Evolutionary conservation across 2,797 vertebrate genomes (phyloP).

Genomic region (Coluber constrictor): DNA sequence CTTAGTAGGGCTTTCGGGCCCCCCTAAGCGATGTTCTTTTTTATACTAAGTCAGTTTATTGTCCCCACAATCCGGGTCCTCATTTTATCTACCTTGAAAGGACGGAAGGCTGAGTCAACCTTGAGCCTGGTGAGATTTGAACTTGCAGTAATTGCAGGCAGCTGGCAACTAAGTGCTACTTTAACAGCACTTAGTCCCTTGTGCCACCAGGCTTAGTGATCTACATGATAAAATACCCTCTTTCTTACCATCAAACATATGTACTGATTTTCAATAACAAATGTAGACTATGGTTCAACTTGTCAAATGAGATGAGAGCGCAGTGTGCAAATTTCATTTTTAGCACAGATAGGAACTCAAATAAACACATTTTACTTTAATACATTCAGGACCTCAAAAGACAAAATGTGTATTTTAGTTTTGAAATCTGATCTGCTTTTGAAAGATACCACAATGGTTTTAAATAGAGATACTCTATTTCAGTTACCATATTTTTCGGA

Average conservation of each 20-base stretch:
- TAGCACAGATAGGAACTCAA: not conserved
- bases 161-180: no score
- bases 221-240: conserved; percentile 1
- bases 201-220: not conserved
- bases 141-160: no score
- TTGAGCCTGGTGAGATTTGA: no score
- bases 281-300: not conserved
- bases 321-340: not conserved
- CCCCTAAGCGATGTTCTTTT: no score
- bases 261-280: conserved; percentile 6
- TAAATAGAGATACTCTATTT: not conserved
- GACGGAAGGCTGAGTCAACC: no score
- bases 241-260: conserved; percentile 10
- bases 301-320: conserved; percentile 5
- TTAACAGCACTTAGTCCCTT: no score
- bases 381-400: not conserved
- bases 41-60: no score
- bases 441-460: not conserved
- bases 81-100: no score
- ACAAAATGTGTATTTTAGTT: not conserved
- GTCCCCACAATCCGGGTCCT: no score
- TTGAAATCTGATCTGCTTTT: not conserved
- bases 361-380: not conserved
- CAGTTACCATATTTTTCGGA: not conserved
- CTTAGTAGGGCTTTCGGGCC: no score